phyloP scores from a whole-genome alignment of 2,888 invertebrate genomes.

The Agapostemon virescens region DNA sequence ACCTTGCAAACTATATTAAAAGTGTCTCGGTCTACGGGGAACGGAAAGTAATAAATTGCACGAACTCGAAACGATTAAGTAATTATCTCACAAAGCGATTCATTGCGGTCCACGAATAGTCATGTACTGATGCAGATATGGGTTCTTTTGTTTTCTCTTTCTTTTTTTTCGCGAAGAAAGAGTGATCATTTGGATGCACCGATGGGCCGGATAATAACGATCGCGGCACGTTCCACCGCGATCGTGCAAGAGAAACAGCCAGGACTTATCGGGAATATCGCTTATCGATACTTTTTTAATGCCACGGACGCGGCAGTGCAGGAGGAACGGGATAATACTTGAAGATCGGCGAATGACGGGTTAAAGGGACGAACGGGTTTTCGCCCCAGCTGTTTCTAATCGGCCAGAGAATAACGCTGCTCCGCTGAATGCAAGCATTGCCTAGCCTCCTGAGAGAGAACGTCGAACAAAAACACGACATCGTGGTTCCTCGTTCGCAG shows the following conservation, averaged over 20 bases:
- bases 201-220: constrained; percentile 52
- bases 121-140: neutral
- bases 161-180: neutral
- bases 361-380: constrained; percentile 33
- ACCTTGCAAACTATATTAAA: neutral
- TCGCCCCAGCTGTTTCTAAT: constrained; percentile 19
- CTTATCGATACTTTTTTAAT: constrained; percentile 63
- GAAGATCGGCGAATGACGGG: constrained; percentile 37
- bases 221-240: constrained; percentile 18
- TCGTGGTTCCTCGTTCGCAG: neutral
- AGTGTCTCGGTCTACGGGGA: neutral
- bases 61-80: neutral
- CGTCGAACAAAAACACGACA: neutral
- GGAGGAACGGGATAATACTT: constrained; percentile 46
- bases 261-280: constrained; percentile 60
- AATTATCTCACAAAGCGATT: constrained; percentile 1
- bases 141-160: neutral
- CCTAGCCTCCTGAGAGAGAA: neutral
- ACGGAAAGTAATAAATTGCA: neutral
- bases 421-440: neutral
- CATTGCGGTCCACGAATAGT: constrained; percentile 14
- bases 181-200: constrained; percentile 40
- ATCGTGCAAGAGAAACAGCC: constrained; percentile 32
- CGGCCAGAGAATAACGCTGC: constrained; percentile 18
- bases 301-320: constrained; percentile 26